These are phyloP conservation scores for Electrophaes corylata DNA, from an alignment of 2,888 invertebrate species.

Conservation along the genomic window DNA sequence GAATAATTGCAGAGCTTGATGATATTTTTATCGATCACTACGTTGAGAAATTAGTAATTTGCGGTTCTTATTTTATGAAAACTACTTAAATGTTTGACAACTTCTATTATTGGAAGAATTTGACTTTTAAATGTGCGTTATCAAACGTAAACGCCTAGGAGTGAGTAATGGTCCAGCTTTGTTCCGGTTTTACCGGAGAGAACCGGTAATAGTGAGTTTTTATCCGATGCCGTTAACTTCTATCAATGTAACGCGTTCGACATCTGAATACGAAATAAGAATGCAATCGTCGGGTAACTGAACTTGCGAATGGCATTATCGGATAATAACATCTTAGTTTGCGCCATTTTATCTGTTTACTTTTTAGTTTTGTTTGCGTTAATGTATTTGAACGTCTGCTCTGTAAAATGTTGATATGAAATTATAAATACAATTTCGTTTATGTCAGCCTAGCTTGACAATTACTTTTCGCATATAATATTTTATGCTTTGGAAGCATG, in stretches of 20 bases:
- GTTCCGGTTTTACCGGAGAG: slow-evolving; percentile 62
- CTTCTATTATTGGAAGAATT: slow-evolving; percentile 37
- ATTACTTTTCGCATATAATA: background rate
- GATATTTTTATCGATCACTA: slow-evolving; percentile 37
- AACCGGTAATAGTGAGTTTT: slow-evolving; percentile 64
- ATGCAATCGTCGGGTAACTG: slow-evolving; percentile 55
- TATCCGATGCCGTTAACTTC: slow-evolving; percentile 63
- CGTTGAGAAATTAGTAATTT: slow-evolving; percentile 10
- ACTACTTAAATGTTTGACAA: slow-evolving; percentile 8
- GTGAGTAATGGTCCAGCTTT: slow-evolving; percentile 58
- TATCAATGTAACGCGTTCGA: slow-evolving; percentile 58
- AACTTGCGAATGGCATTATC: slow-evolving; percentile 52
- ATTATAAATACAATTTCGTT: slow-evolving; percentile 23
- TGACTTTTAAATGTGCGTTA: slow-evolving; percentile 54
- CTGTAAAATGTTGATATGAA: slow-evolving; percentile 14
- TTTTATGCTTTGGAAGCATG: background rate
- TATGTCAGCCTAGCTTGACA: slow-evolving; percentile 20
- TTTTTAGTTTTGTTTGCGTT: slow-evolving; percentile 38
- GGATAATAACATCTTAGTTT: slow-evolving; percentile 46
- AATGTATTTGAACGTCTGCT: slow-evolving; percentile 28
- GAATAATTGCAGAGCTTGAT: slow-evolving; percentile 35
- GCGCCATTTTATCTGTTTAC: slow-evolving; percentile 40
- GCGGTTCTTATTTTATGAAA: slow-evolving; percentile 17
- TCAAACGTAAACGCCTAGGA: slow-evolving; percentile 57
- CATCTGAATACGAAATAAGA: slow-evolving; percentile 66